phyloP scores from a whole-genome alignment of 2,888 invertebrate genomes.

The Melanophora roralis region DNA sequence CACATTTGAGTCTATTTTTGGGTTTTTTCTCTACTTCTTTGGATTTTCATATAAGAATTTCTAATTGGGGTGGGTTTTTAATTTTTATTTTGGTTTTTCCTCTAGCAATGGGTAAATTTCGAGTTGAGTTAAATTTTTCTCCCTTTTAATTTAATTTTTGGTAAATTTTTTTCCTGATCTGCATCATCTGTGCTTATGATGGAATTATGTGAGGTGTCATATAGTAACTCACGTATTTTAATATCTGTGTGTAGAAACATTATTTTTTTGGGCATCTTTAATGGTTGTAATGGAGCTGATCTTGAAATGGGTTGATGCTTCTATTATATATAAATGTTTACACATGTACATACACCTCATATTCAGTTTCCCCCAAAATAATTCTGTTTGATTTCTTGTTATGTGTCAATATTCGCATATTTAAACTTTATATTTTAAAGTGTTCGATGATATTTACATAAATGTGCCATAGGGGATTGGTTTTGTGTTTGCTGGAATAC shows the following conservation, averaged over 20 bases:
- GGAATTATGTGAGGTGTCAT: conserved; percentile 61
- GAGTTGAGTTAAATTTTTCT: conserved; percentile 40
- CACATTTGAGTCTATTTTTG: conserved; percentile 54
- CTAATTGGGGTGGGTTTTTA: conserved; percentile 47
- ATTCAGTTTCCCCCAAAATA: background rate
- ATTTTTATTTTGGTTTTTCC: background rate
- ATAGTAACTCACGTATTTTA: conserved; percentile 54
- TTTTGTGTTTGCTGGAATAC: background rate
- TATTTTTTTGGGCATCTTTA: background rate
- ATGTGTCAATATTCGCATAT: conserved; percentile 59
- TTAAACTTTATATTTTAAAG: too few relatives aligned
- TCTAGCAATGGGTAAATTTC: conserved; percentile 4
- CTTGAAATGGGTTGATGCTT: background rate
- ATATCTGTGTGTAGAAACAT: conserved; percentile 39
- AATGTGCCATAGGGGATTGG: conserved; percentile 1
- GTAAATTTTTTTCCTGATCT: background rate
- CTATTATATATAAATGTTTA: background rate
- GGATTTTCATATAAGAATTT: conserved; percentile 46
- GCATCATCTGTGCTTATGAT: conserved; percentile 56
- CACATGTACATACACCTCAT: background rate
- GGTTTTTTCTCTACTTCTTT: conserved; percentile 10
- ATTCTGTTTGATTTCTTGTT: background rate
- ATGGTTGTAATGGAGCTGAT: conserved; percentile 30
- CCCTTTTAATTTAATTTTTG: background rate
- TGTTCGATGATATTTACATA: conserved; percentile 9